Percentiles rank a stretch among this genome's conserved stretches.
Conservation (phyloP, 2,113 vertebrate genomes). For the Solea solea region DNA sequence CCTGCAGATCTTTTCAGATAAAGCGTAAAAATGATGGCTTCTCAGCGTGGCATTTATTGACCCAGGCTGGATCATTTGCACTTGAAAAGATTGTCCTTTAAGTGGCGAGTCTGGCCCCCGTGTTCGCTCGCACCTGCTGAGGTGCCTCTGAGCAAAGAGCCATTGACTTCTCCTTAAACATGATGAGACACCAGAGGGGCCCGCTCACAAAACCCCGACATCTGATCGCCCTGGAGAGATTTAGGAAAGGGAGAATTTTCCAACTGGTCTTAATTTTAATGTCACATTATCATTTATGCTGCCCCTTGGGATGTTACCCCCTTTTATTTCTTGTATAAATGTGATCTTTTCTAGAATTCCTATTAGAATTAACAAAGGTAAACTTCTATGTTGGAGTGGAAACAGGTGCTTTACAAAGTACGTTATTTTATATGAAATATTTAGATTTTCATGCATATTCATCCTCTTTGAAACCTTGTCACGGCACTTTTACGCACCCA, state of each 20-base stretch:
- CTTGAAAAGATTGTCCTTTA: constrained; percentile 39
- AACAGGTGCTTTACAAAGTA: too few relatives aligned
- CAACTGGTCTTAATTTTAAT: not conserved
- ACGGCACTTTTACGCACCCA: too few relatives aligned
- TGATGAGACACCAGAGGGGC: not conserved
- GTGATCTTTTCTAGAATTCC: too few relatives aligned
- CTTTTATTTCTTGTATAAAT: too few relatives aligned
- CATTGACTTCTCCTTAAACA: constrained; percentile 28
- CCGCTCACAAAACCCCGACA: not conserved
- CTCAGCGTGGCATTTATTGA: constrained; percentile 44
- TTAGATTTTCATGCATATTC: too few relatives aligned
- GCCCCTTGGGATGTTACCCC: too few relatives aligned
- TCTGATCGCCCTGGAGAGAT: not conserved
- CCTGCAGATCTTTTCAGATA: constrained; percentile 19
- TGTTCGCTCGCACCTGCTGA: constrained; percentile 28
- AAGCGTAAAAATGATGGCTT: constrained; percentile 33
- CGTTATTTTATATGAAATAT: too few relatives aligned
- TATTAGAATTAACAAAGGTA: too few relatives aligned
- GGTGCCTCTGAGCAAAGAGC: constrained; percentile 31
- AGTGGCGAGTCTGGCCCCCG: constrained; percentile 9
- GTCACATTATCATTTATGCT: too few relatives aligned
- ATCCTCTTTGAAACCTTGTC: too few relatives aligned
- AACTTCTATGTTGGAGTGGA: too few relatives aligned
- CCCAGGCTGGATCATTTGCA: constrained; percentile 30
- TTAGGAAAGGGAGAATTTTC: not conserved